Evolutionary conservation across 2,113 vertebrate genomes (phyloP), one percentile per base, ranked within the genome.

Genomic region (Diadophis punctatus): DNA sequence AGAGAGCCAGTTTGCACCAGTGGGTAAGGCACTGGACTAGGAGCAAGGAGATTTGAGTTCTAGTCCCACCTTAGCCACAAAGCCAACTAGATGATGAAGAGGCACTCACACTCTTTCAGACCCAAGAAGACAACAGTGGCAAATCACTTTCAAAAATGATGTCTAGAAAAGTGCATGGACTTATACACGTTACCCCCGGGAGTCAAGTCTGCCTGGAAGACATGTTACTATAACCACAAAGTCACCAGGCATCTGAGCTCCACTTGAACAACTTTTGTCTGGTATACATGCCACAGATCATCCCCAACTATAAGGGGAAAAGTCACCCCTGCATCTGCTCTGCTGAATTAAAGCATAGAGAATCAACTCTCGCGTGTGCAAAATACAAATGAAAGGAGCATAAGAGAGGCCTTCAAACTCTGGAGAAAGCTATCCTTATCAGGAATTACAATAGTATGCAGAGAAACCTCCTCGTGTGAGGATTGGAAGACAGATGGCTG

Each of bases 401-500:
- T 43, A 80, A 80, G 34, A 3, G 2, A 80, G 8, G 8, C 18
- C 34, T 43, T 39, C 34, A 43, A 43, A 80, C 8, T 80, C 18
- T 80, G 18, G 74, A 43, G 34, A 80, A 80, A 80, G 74, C 34
- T 22, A 39, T 8, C 74, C 74, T 39, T 9, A 80, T 80, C 16
- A 39, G 16, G 34, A 80, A 39, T 43, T 80, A 22, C 22, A 80
- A 20, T 39, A 80, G 34, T 43, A 43, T 22, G 16, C 34, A 80
- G 18, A 80, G 74, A 39, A 80, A 39, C 7, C 34, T 89, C 96
- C 96, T 97, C 95, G 95, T 14, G 14, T 27, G 48, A 48, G 16
- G 86, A 30, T 18, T 5, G 2, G 86, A 51, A 51, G 12, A 49
- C 48, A 52, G 48, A 87, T 30, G 12, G 27, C 9, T 49, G 46